Evolutionary conservation across 2,113 vertebrate genomes (phyloP), one percentile per base, ranked within the genome.

Genomic region (Melanerpes aurifrons): DNA sequence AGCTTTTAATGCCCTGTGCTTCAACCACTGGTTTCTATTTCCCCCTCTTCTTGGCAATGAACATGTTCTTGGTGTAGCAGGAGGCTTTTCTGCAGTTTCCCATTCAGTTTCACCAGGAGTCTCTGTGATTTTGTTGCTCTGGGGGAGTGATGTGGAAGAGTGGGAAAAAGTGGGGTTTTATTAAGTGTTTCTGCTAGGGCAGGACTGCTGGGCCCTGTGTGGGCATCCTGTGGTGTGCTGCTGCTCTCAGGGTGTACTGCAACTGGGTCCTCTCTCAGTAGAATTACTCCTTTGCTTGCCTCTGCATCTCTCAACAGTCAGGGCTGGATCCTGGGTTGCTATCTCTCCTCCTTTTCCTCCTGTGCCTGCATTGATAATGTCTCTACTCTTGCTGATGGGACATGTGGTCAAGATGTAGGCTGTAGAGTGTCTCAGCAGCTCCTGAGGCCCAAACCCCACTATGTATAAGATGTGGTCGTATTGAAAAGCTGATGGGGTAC

Each of bases 351-450:
- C 3, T 74, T 64, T 64, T n/a, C n/a, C 12, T 40, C 26, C 53
- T 0, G 1, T 24, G 22, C 45, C 26, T 1, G 1, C 0, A 2
- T 24, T 70, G 54, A 22, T 64, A 19, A 13, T 3, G 1, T 57
- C 22, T 82, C 32, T 24, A 11, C n/a, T 70, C 4, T 74, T 2
- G 1, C 21, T 47, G 37, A 14, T 1, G 5, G 26, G n/a, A 28
- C 5, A 3, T 0, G 1, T 15, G 18, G 35, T 29, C 11, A 71
- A 14, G 13, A 9, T 5, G 3, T 48, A 66, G 50, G 53, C 24
- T 47, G 31, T n/a, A 28, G 48, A 68, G 26, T 37, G 16, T 20
- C 48, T 53, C 1, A 1, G 48, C 8, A 32, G 37, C 18, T 18
- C 64, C 18, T 7, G 28, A 31, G 26, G 32, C 13, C 13, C 43